Evolutionary conservation across 2,113 vertebrate species (phyloP).

Genomic region (Paratilapia polleni): DNA sequence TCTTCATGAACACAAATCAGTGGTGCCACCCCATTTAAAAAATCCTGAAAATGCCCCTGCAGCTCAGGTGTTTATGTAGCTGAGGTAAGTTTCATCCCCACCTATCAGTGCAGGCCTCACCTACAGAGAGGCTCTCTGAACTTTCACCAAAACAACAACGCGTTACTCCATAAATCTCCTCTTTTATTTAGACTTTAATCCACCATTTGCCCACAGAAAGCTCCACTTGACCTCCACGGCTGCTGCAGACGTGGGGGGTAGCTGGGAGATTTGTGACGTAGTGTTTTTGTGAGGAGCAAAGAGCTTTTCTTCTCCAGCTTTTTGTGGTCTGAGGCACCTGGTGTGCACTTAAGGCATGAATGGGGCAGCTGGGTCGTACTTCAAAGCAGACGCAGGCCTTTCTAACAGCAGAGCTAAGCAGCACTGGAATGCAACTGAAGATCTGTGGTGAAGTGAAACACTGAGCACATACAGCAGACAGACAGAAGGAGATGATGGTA

Average conservation of each 20-base stretch:
- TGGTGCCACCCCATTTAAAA: no score
- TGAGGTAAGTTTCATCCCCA: not conserved
- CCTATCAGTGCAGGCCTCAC: not conserved
- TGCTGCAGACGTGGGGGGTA: not conserved
- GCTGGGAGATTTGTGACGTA: conserved; percentile 8
- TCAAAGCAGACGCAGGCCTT: conserved; percentile 6
- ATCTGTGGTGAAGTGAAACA: not conserved
- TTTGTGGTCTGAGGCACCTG: conserved; percentile 31
- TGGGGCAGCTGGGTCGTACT: conserved; percentile 35
- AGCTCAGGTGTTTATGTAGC: not conserved
- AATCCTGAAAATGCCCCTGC: no score
- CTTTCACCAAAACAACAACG: not conserved
- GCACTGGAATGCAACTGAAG: conserved; percentile 3
- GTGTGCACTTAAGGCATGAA: conserved; percentile 33
- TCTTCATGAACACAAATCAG: no score
- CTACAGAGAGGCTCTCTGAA: not conserved
- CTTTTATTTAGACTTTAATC: not conserved
- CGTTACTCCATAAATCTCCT: not conserved
- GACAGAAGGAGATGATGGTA: not conserved
- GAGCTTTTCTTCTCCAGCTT: not conserved
- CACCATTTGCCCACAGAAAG: not conserved
- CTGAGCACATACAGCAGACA: not conserved
- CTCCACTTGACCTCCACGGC: not conserved
- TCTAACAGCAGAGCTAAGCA: not conserved
- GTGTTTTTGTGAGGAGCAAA: conserved; percentile 11